Percentiles rank a stretch among this genome's conserved stretches.
Evolutionary conservation across 2,888 invertebrate species (phyloP).

Genomic region (Ametastegia equiseti): DNA sequence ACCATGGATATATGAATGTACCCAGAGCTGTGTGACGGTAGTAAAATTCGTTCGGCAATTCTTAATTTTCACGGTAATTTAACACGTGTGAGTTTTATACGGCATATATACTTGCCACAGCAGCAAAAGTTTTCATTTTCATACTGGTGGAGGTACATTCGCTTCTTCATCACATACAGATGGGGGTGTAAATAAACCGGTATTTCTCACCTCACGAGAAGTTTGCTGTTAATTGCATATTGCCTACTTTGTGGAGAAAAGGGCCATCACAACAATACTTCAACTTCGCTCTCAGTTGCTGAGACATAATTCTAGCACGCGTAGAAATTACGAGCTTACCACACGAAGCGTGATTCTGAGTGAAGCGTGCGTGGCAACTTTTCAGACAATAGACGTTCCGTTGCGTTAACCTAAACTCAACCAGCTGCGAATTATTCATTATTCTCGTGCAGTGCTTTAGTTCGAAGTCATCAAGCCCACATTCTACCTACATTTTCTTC

Average conservation of each 20-base stretch:
- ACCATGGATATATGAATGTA: not conserved
- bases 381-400: slow-evolving; percentile 31
- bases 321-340: not conserved
- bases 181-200: not conserved
- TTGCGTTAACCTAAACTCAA: not conserved
- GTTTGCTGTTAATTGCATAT: slow-evolving; percentile 26
- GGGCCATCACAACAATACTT: slow-evolving; percentile 13
- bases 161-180: not conserved
- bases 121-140: not conserved
- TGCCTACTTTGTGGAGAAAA: not conserved
- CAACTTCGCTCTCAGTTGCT: slow-evolving; percentile 21
- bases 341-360: not conserved
- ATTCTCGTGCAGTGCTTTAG: slow-evolving; percentile 5
- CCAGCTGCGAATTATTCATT: slow-evolving; percentile 16
- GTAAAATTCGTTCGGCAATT: slow-evolving; percentile 3
- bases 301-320: slow-evolving; percentile 8
- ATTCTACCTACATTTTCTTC: not conserved
- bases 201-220: not conserved
- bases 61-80: not conserved
- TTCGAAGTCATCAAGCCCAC: not conserved
- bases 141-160: not conserved
- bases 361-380: slow-evolving; percentile 22
- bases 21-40: not conserved
- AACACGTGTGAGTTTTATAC: not conserved
- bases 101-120: not conserved